These are phyloP conservation scores for Meandrusa payeni DNA, from an alignment of 2,888 invertebrate species.

Conservation along the genomic window DNA sequence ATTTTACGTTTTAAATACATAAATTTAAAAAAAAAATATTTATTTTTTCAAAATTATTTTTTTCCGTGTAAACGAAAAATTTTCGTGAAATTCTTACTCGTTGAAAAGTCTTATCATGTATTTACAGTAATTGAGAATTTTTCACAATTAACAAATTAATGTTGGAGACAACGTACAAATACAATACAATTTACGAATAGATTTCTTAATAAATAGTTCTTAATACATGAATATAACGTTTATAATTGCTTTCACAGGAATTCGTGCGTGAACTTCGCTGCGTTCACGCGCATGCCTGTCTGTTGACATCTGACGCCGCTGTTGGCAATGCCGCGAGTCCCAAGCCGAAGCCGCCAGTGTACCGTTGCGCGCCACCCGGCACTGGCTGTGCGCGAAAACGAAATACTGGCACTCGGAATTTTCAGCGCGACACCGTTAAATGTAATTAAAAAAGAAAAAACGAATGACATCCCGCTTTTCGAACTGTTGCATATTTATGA, in stretches of 20 bases:
- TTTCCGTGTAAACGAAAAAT: too few species aligned
- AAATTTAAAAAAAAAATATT: too few species aligned
- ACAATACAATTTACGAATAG: too few species aligned
- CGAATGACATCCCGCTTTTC: conserved; percentile 48
- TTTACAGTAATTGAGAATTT: too few species aligned
- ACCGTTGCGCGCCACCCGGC: conserved; percentile 57
- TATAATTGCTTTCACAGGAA: not conserved
- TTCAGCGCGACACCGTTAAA: conserved; percentile 44
- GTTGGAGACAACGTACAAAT: too few species aligned
- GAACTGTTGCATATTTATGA: conserved; percentile 37
- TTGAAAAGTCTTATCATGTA: too few species aligned
- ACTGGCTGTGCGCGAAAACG: conserved; percentile 50
- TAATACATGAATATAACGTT: too few species aligned
- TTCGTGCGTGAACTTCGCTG: conserved; percentile 8
- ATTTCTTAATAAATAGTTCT: too few species aligned
- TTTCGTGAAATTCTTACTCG: too few species aligned
- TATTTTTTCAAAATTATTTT: too few species aligned
- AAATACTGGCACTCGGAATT: conserved; percentile 45
- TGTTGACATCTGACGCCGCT: conserved; percentile 36
- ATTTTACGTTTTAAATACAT: too few species aligned
- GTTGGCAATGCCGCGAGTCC: conserved; percentile 43
- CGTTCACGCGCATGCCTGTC: conserved; percentile 13
- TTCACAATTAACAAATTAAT: too few species aligned
- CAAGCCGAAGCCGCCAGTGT: conserved; percentile 48
- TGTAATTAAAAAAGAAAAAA: conserved; percentile 28